Evolutionary conservation across 1,140 invertebrate genomes (phyloP).

Genomic region (Drosophila parvula): DNA sequence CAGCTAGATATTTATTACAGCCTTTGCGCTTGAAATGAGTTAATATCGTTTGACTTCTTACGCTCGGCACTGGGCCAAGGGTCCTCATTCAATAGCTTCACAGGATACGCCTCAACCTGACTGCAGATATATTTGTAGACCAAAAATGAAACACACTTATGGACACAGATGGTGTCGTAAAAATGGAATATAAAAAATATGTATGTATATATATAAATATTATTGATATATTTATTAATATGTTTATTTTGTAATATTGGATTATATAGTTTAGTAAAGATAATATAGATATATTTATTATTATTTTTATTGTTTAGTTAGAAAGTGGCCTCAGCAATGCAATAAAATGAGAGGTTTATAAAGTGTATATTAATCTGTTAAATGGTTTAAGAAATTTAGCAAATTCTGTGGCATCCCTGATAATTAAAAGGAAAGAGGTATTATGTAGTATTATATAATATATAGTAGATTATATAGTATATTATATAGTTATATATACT

Average conservation of each 20-base stretch:
- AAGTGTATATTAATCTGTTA: too few species aligned
- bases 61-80: constrained; percentile 4
- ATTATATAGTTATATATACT: too few species aligned
- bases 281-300: too few species aligned
- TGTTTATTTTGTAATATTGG: too few species aligned
- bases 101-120: constrained; percentile 41
- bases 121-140: constrained; percentile 48
- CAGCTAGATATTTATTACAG: constrained; percentile 43
- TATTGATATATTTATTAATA: not conserved
- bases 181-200: not conserved
- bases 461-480: too few species aligned
- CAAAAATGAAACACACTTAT: constrained; percentile 6
- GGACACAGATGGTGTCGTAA: constrained; percentile 2
- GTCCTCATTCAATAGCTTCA: constrained; percentile 22
- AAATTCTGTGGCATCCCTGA: too few species aligned
- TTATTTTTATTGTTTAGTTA: too few species aligned
- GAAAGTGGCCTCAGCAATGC: not conserved
- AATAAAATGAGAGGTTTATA: too few species aligned
- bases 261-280: too few species aligned
- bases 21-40: constrained; percentile 46
- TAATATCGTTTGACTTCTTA: constrained; percentile 48
- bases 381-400: too few species aligned
- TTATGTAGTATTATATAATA: too few species aligned
- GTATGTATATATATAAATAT: not conserved
- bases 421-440: too few species aligned